These are phyloP conservation scores for Euleptes europaea DNA, from an alignment of 2,113 vertebrate species.

Conservation along the genomic window DNA sequence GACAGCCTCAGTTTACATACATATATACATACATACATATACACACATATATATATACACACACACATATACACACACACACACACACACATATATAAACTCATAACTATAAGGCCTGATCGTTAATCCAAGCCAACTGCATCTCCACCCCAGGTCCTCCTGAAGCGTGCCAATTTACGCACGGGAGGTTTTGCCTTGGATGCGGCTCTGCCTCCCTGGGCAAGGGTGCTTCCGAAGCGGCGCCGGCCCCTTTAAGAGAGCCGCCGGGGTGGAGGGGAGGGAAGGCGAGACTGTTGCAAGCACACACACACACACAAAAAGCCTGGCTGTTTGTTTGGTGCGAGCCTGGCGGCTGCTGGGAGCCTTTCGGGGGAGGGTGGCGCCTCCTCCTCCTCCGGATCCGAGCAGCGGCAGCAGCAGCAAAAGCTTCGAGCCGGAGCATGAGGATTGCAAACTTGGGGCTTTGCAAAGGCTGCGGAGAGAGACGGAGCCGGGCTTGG, in stretches of 20 bases:
- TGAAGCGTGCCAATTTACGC: too few relatives aligned
- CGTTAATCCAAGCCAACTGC: too few relatives aligned
- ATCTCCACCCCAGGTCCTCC: too few relatives aligned
- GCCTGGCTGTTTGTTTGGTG: neutral
- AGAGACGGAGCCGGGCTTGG: neutral
- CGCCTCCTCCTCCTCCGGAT: neutral
- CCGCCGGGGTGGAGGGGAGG: neutral
- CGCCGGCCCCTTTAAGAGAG: constrained; percentile 6
- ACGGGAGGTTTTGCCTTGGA: too few relatives aligned
- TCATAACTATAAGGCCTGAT: too few relatives aligned
- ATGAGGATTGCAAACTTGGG: neutral
- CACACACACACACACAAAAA: too few relatives aligned
- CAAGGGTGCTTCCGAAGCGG: neutral
- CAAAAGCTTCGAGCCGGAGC: neutral
- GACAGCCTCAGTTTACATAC: too few relatives aligned
- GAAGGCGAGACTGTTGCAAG: neutral
- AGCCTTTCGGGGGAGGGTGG: neutral
- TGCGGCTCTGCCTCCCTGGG: too few relatives aligned
- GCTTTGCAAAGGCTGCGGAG: neutral
- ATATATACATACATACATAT: too few relatives aligned
- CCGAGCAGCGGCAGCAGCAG: neutral
- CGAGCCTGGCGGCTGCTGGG: neutral
- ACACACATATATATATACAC: too few relatives aligned
- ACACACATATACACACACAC: too few relatives aligned
- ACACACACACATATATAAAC: too few relatives aligned